Conservation (phyloP, 30 jellyfish, hydroid and myxozoan species). For the Aurelia sp. region DNA sequence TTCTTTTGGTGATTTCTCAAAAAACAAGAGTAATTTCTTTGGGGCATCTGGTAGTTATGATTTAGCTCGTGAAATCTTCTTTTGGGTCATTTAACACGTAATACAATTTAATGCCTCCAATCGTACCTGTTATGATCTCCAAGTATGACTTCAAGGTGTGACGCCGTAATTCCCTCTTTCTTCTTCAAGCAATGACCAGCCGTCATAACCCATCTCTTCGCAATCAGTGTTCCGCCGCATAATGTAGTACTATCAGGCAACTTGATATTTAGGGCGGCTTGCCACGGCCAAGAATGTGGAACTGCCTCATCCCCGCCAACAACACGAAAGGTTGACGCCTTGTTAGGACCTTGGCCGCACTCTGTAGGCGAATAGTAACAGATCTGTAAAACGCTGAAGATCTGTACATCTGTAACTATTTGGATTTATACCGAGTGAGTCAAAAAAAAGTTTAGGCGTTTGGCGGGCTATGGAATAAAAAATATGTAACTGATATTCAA, state of each 20-base stretch:
- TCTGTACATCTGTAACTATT: too few species aligned
- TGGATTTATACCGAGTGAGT: too few species aligned
- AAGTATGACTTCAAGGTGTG: constrained; percentile 30
- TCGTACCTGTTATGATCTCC: constrained; percentile 80
- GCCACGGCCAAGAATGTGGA: constrained; percentile 87
- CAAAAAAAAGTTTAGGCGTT: too few species aligned
- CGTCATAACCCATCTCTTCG: constrained; percentile 71
- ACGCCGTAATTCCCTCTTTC: not conserved
- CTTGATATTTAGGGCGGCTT: constrained; percentile 17
- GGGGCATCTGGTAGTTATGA: too few species aligned
- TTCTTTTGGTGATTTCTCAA: too few species aligned
- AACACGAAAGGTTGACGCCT: constrained; percentile 37
- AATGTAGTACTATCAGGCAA: too few species aligned
- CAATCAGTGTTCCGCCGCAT: constrained; percentile 79
- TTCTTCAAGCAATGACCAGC: constrained; percentile 76
- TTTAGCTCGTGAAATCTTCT: too few species aligned
- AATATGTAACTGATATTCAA: too few species aligned
- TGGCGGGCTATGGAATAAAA: too few species aligned
- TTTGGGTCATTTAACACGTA: too few species aligned
- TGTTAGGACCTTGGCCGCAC: constrained; percentile 64
- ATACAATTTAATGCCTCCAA: too few species aligned
- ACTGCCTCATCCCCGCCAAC: constrained; percentile 84
- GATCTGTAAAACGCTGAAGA: not conserved
- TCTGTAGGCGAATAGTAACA: not conserved
- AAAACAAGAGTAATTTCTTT: too few species aligned